Evolutionary conservation across 2,113 vertebrate species (phyloP).

Genomic region (Prunella fulvescens): DNA sequence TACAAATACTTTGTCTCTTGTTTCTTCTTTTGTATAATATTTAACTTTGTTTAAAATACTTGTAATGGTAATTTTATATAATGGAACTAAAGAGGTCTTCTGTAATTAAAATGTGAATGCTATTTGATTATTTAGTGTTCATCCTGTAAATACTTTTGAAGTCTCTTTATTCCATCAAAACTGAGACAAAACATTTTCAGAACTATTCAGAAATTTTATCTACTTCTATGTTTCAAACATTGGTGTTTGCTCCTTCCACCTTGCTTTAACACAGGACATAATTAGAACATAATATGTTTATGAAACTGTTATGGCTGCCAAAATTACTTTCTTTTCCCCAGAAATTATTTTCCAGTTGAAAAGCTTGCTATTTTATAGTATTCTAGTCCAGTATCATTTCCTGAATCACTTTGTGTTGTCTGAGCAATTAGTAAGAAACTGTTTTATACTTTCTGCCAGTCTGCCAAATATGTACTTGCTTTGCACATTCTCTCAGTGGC

Average conservation of each 20-base stretch:
- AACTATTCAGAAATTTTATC: not conserved
- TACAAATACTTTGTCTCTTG: not conserved
- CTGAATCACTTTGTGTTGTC: not conserved
- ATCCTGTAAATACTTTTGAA: not conserved
- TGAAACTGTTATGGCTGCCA: not conserved
- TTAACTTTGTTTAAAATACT: not conserved
- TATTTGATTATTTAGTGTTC: not conserved
- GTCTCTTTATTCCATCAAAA: not conserved
- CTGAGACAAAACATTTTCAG: not conserved
- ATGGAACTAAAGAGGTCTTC: not conserved
- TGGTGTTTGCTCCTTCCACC: not conserved
- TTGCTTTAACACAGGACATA: not conserved
- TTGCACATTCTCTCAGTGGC: not conserved
- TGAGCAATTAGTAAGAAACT: not conserved
- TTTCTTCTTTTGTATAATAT: not conserved
- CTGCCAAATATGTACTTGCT: not conserved
- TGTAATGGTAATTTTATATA: not conserved
- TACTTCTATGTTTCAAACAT: not conserved
- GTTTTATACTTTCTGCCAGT: not conserved
- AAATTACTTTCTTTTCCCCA: not conserved
- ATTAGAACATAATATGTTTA: not conserved
- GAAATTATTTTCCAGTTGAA: not conserved
- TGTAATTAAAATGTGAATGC: not conserved
- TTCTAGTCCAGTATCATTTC: not conserved
- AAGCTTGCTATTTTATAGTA: not conserved